Base-by-base conservation (phyloP, 2,888 invertebrate species). In the Elmis aenea region DNA sequence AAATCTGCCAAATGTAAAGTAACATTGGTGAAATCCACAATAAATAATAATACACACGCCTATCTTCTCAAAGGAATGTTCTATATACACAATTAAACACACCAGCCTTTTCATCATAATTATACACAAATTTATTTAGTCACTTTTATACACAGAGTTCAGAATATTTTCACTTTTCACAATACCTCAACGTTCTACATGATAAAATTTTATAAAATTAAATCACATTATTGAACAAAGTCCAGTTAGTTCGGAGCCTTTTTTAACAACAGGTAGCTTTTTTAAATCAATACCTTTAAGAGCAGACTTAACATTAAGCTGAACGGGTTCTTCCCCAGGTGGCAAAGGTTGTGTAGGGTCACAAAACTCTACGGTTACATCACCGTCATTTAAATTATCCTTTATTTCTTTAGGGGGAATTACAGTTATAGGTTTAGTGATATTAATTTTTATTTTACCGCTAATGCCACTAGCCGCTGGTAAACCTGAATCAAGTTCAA, bases 201-300 rank as follows among this genome's bases (percentile, higher is more conserved):
- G n/a, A n/a, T n/a, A n/a, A n/a, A n/a, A n/a, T n/a, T n/a, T n/a
- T n/a, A n/a, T n/a, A n/a, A n/a, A n/a, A n/a, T n/a, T n/a, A n/a
- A 48, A 65, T 76, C 73, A 88, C 88, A 88, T 88, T 53, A 92
- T 85, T 30, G 85, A 82, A 71, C 92, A 92, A 51, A 92, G 71
- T 15, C 87, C 91, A 0, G 91, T 90, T 11, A 88, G 73, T 62
- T 92, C 91, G 42, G 73, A 76, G 15, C 90, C 91, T 61, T 77
- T 83, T 38, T 74, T 71, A 24, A 85, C 75, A 0, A 82, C 81
- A 2, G 87, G 84, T 50, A 83, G 75, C 54, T 81, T 77, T 46
- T 79, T 80, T 29, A 92, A 70, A 48, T 77, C 74, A 23, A 79
- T 71, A 31, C 80, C 81, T 47, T 73, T 71, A 22, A 90, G 64